Base-by-base conservation (phyloP, 1,140 invertebrate genomes). In the Drosophila suzukii region DNA sequence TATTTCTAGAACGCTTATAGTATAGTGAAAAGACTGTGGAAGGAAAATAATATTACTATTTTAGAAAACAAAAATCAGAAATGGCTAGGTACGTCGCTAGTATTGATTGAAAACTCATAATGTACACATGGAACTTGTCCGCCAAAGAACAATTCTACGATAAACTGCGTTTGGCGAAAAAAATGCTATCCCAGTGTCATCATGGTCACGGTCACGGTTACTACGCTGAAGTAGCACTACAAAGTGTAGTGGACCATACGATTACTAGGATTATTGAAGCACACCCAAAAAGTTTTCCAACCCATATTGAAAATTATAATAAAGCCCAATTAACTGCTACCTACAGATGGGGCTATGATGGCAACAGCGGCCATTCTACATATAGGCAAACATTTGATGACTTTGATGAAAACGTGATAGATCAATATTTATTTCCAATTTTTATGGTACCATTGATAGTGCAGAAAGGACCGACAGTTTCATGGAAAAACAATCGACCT, bases 221-320 rank as follows among this genome's bases (percentile, higher is more conserved):
- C 27, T 27, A 13, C 11, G 24, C 6, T 27, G 46, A 49, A 27
- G 24, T 49, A 43, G 6, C 11, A 27, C 24, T 47, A 32, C 13
- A 15, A 50, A 32, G 47, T 13, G 27, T 5, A 47, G 44, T 47
- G 44, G 44, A 47, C 36, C 10, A 38, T 38, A 38, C 36, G 36
- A 50, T 50, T 50, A 27, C 24, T 15, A 50, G 47, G 47, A 50
- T 50, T 50, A 50, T 50, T 50, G n/a, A n/a, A n/a, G n/a, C n/a
- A n/a, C n/a, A n/a, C n/a, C n/a, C n/a, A n/a, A n/a, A n/a, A n/a
- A n/a, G n/a, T n/a, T 50, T 50, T 50, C n/a, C 43, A 24, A 46
- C 10, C 41, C n/a, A 43, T 43, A 43, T 43, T 43, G 5, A 39
- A 11, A 46, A 46, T 6, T 24, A 47, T 47, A 47, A 27, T 13